Base-by-base conservation (phyloP, 2,888 invertebrate genomes). In the Zaprionus bogoriensis region DNA sequence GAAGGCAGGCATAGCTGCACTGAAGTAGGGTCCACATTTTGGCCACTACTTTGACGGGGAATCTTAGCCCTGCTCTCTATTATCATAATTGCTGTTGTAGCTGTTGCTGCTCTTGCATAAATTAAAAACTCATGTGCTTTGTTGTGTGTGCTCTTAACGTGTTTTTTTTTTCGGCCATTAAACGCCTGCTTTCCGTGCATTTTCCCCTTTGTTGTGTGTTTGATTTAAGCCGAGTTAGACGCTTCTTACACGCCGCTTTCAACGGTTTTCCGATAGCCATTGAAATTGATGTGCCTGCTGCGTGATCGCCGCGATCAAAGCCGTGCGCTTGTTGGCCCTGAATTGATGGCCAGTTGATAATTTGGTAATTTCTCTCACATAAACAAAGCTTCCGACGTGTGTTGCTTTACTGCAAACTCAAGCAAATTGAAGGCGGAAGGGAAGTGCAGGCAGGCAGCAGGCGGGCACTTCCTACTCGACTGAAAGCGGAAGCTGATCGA, bases 201-300 rank as follows among this genome's bases (percentile, higher is more conserved):
- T 66, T 60, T 27, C 39, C 39, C 66, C 64, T 69, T 71, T 83
- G 63, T 74, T 79, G 65, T 68, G 65, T 68, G 70, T 82, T 82
- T 82, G 87, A 84, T 76, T 83, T 82, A 81, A 87, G 87, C 82
- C 82, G 82, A 84, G 51, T 76, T 81, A 78, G 72, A 74, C 71
- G 74, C 82, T 71, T 78, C 64, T 76, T 73, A 67, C 79, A 73
- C 73, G 71, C 86, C 77, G 81, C 57, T 57, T 42, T 50, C 54
- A 20, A 46, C 69, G 75, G 60, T 63, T 73, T 73, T 77, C 74
- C 78, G 61, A 32, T 32, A 23, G 41, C 2, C n/a, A 30, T 30
- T 30, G 30, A n/a, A n/a, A n/a, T 28, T 28, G 28, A 0, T 28
- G 28, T n/a, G 28, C 4, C 3, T 27, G 27, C 9, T 28, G 28